Percentiles rank a stretch among this genome's conserved stretches.
Conservation (phyloP, 2,888 invertebrate species). For the Crossocerus cetratus region DNA sequence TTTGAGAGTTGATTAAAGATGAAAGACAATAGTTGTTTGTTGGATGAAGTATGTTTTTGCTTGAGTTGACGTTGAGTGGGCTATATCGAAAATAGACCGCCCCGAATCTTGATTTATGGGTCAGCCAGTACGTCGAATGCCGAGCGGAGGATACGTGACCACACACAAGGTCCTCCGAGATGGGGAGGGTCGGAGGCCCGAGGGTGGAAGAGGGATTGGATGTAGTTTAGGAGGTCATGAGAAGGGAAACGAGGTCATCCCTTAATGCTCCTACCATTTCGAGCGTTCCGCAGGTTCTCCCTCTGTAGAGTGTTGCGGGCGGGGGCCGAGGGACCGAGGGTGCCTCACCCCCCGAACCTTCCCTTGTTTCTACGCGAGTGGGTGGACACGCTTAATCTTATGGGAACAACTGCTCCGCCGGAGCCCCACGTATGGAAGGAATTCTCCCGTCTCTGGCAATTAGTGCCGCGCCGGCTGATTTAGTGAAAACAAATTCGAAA, state of each 20-base stretch:
- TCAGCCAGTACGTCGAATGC: slow-evolving; percentile 24
- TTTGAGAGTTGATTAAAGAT: no score
- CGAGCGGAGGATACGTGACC: slow-evolving; percentile 52
- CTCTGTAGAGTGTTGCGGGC: background rate
- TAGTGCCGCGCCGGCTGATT: slow-evolving; percentile 42
- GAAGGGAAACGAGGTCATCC: slow-evolving; percentile 74
- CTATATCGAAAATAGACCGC: slow-evolving; percentile 14
- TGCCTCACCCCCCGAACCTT: no score
- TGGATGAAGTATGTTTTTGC: no score
- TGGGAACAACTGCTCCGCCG: slow-evolving; percentile 10
- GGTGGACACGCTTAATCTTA: slow-evolving; percentile 11
- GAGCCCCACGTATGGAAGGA: background rate
- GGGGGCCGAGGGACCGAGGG: no score
- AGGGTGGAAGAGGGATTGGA: slow-evolving; percentile 41
- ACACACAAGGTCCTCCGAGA: slow-evolving; percentile 51
- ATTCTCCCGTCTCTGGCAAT: slow-evolving; percentile 32
- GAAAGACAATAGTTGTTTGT: no score
- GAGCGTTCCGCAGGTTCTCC: slow-evolving; percentile 8
- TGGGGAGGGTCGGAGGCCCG: slow-evolving; percentile 39
- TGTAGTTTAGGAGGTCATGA: slow-evolving; percentile 66
- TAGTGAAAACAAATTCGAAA: slow-evolving; percentile 36
- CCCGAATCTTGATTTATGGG: slow-evolving; percentile 13
- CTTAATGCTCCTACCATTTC: slow-evolving; percentile 48
- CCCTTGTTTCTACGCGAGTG: background rate
- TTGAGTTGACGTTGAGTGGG: background rate